Percentiles rank a stretch among this genome's conserved stretches.
Evolutionary conservation across 1,140 invertebrate genomes (phyloP).

Genomic region (Drosophila littoralis): DNA sequence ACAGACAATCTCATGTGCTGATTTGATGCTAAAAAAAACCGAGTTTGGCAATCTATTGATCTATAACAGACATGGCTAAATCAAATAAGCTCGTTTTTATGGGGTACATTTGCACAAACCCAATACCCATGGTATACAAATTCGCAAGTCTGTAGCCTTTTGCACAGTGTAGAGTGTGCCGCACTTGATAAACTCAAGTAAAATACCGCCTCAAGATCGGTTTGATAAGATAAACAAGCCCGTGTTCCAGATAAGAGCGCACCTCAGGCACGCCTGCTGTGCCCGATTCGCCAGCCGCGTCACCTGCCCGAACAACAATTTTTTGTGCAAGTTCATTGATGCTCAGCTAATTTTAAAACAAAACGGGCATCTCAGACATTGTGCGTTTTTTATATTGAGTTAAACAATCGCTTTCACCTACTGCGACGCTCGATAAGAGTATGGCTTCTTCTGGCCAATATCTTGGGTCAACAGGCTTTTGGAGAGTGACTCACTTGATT

Average conservation of each 20-base stretch:
- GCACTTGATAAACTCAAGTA: constrained; percentile 11
- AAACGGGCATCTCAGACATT: background rate
- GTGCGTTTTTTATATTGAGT: background rate
- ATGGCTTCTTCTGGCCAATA: background rate
- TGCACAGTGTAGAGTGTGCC: constrained; percentile 41
- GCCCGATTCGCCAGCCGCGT: constrained; percentile 1
- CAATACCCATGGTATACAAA: too few relatives aligned
- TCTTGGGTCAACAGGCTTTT: constrained; percentile 50
- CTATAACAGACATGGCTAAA: too few relatives aligned
- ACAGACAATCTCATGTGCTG: too few relatives aligned
- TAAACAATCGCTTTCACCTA: constrained; percentile 1
- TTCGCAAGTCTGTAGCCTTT: constrained; percentile 7
- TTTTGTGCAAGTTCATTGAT: constrained; percentile 68
- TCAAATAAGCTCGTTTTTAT: too few relatives aligned
- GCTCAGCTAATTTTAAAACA: constrained; percentile 54
- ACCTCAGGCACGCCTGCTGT: background rate
- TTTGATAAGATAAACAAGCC: constrained; percentile 74
- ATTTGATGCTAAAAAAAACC: too few relatives aligned
- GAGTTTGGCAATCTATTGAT: too few relatives aligned
- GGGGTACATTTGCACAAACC: too few relatives aligned
- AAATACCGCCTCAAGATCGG: constrained; percentile 62
- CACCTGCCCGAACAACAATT: background rate
- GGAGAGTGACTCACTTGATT: constrained; percentile 43
- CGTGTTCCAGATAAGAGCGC: constrained; percentile 45
- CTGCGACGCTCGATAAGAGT: background rate